Percentiles rank a stretch among this genome's conserved stretches.
These are phyloP conservation scores for Otolemur garnettii DNA, from an alignment of 2,113 vertebrate species.

Conservation along the genomic window DNA sequence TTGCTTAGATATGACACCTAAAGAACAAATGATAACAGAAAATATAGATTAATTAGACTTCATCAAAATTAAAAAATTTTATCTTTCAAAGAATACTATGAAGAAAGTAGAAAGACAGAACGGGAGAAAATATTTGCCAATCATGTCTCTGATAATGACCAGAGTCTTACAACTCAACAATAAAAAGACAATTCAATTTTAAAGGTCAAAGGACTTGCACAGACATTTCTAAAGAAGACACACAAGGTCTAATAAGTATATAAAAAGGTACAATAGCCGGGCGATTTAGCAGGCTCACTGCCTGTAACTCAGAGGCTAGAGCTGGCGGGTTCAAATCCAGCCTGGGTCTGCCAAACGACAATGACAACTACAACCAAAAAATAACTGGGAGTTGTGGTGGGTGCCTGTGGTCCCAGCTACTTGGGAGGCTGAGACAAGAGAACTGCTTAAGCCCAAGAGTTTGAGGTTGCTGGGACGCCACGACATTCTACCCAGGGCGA, in stretches of 20 bases:
- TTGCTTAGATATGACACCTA: background rate
- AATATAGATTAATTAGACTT: background rate
- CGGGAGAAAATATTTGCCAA: background rate
- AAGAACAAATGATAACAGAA: background rate
- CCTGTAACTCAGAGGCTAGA: too few species aligned
- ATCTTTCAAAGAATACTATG: background rate
- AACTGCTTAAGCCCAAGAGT: too few species aligned
- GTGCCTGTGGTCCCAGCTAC: too few species aligned
- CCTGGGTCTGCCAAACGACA: too few species aligned
- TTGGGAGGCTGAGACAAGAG: too few species aligned
- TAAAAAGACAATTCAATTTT: background rate
- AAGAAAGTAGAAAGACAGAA: background rate
- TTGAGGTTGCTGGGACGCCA: too few species aligned
- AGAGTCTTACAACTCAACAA: background rate
- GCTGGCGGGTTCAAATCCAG: too few species aligned
- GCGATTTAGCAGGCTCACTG: too few species aligned
- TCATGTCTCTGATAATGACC: background rate
- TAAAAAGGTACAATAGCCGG: background rate
- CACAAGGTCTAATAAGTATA: background rate
- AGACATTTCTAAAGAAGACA: background rate
- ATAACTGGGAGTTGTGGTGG: too few species aligned
- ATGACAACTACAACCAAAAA: too few species aligned
- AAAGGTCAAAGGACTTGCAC: background rate
- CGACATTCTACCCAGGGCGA: too few species aligned
- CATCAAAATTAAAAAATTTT: background rate